Conservation (phyloP, 1,140 invertebrate genomes). For the Monochamus saltuarius region DNA sequence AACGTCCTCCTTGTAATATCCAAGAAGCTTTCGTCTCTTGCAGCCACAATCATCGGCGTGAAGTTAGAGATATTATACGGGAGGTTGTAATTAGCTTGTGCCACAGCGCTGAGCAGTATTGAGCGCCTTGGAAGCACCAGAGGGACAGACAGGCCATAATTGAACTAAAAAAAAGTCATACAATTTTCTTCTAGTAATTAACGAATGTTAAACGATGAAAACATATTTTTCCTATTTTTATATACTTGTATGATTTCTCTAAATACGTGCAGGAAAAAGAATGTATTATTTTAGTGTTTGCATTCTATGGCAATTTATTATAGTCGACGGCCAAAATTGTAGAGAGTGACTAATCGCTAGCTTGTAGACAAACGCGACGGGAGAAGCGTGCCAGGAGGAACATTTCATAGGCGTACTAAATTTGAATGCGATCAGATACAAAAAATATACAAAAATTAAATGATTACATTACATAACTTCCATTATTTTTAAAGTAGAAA, state of each 20-base stretch:
- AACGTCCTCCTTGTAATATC: constrained; percentile 36
- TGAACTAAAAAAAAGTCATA: constrained; percentile 32
- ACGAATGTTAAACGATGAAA: background rate
- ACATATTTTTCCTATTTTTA: background rate
- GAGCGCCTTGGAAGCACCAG: constrained; percentile 33
- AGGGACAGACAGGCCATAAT: constrained; percentile 34
- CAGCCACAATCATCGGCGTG: constrained; percentile 29
- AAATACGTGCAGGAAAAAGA: too few species aligned
- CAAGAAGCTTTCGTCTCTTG: constrained; percentile 25
- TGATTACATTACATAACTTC: too few species aligned
- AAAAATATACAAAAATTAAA: too few species aligned
- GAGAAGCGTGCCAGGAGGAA: too few species aligned
- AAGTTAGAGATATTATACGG: constrained; percentile 35
- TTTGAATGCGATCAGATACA: too few species aligned
- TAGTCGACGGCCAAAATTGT: too few species aligned
- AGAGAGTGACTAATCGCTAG: too few species aligned
- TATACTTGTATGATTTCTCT: background rate
- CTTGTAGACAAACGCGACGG: too few species aligned
- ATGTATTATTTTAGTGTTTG: too few species aligned
- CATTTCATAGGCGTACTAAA: too few species aligned
- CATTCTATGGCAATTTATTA: too few species aligned
- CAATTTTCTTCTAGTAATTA: background rate
- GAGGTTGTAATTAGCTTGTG: constrained; percentile 33
- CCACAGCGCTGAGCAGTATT: constrained; percentile 31
- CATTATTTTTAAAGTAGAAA: too few species aligned